Conservation (phyloP, 2,113 vertebrate genomes). For the Eclectus roratus region DNA sequence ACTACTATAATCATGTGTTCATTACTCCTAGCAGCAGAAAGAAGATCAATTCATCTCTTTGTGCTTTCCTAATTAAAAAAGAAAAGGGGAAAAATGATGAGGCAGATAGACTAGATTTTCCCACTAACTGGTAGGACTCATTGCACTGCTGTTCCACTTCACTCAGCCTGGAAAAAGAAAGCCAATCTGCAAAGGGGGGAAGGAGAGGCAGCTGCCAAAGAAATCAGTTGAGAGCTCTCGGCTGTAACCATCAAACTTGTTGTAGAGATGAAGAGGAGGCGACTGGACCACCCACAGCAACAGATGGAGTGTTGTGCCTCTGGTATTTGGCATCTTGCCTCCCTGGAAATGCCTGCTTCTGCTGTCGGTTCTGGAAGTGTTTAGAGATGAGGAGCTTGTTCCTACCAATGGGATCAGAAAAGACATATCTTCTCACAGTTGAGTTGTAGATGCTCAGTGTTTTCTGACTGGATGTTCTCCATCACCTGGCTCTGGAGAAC, state of each 20-base stretch:
- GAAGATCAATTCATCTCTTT: not conserved
- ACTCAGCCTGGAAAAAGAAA: not conserved
- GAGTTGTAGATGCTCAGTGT: not conserved
- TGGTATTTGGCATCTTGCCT: slow-evolving; percentile 19
- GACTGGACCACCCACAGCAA: slow-evolving; percentile 33
- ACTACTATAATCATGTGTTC: not conserved
- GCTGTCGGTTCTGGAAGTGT: not conserved
- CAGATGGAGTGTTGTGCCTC: slow-evolving; percentile 19
- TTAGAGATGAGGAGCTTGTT: not conserved
- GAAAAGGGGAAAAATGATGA: not conserved
- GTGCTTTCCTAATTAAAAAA: not conserved
- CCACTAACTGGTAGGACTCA: not conserved
- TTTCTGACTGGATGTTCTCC: not conserved
- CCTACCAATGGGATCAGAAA: not conserved
- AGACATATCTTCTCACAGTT: not conserved
- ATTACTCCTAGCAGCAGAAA: not conserved
- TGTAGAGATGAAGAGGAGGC: slow-evolving; percentile 34
- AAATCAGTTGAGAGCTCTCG: not conserved
- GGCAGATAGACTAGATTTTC: not conserved
- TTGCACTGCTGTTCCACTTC: not conserved
- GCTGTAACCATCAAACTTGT: not conserved
- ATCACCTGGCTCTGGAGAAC: not conserved
- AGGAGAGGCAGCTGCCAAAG: slow-evolving; percentile 11
- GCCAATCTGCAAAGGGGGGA: not conserved
- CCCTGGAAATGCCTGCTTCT: slow-evolving; percentile 9